Percentiles rank a stretch among this genome's conserved stretches.
Evolutionary conservation across 2,113 vertebrate genomes (phyloP).

Genomic region (Pluvialis apricaria): DNA sequence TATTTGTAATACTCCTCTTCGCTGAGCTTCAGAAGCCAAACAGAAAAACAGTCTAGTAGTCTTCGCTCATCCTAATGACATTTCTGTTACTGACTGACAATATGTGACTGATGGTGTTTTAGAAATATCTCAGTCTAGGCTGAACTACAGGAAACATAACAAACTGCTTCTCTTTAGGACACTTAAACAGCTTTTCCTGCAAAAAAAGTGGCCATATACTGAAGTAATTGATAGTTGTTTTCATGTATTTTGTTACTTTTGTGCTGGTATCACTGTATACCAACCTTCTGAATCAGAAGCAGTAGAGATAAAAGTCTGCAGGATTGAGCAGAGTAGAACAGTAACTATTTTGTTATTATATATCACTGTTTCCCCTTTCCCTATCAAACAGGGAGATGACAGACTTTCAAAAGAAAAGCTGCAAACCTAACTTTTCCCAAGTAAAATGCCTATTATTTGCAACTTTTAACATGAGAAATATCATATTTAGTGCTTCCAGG

Average conservation of each 20-base stretch:
- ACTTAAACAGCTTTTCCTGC: background rate
- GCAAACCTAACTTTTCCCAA: background rate
- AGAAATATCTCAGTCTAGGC: background rate
- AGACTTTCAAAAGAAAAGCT: background rate
- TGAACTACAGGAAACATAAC: background rate
- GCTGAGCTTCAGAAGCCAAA: background rate
- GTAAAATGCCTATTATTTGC: background rate
- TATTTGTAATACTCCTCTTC: background rate
- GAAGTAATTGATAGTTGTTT: background rate
- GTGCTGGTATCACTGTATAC: background rate
- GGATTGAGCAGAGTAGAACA: background rate
- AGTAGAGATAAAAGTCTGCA: background rate
- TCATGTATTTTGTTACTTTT: background rate
- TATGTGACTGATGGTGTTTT: background rate
- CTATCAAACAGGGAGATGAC: background rate
- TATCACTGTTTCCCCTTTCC: background rate
- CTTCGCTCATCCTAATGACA: background rate
- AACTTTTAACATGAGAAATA: slow-evolving; percentile 7
- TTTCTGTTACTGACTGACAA: background rate
- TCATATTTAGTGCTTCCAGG: background rate
- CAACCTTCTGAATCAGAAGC: background rate
- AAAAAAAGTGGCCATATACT: background rate
- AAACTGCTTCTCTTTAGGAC: background rate
- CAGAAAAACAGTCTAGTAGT: background rate
- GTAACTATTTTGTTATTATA: background rate